Conservation (phyloP, 2,113 vertebrate genomes). For the Herpetotheres cachinnans region DNA sequence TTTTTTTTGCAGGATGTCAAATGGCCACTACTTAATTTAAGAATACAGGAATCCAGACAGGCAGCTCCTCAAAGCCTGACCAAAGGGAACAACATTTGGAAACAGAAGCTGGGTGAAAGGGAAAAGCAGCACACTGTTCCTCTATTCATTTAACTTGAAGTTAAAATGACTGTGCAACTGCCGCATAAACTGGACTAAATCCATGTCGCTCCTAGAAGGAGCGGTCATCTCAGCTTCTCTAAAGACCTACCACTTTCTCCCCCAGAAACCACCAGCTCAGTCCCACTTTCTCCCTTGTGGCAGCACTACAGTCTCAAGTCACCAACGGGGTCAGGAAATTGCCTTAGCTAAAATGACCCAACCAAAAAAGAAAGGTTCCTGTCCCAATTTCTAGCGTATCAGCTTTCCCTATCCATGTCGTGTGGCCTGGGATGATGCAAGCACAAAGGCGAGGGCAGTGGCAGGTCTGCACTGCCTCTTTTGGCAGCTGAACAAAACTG, state of each 20-base stretch:
- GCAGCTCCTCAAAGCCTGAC: neutral
- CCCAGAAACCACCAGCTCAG: neutral
- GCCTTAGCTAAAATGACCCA: neutral
- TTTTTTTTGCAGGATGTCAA: neutral
- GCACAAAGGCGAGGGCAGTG: accelerated
- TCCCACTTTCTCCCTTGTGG: neutral
- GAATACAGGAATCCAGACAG: neutral
- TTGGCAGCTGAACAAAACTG: neutral
- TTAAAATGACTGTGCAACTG: neutral
- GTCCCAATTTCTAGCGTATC: neutral
- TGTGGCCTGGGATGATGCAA: neutral
- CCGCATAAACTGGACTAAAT: neutral
- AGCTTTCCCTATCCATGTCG: neutral
- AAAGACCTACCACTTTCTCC: neutral
- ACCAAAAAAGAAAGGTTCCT: neutral
- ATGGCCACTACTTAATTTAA: neutral
- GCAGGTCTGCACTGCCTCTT: neutral
- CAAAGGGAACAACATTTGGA: neutral
- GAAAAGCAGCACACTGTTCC: neutral
- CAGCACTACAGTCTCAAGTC: neutral
- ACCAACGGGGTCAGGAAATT: neutral
- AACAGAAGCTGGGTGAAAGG: neutral
- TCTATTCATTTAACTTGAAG: neutral
- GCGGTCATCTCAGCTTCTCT: neutral
- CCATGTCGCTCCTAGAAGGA: neutral